These are phyloP conservation scores for Aethes cnicana DNA, from an alignment of 2,888 invertebrate species.

Conservation along the genomic window DNA sequence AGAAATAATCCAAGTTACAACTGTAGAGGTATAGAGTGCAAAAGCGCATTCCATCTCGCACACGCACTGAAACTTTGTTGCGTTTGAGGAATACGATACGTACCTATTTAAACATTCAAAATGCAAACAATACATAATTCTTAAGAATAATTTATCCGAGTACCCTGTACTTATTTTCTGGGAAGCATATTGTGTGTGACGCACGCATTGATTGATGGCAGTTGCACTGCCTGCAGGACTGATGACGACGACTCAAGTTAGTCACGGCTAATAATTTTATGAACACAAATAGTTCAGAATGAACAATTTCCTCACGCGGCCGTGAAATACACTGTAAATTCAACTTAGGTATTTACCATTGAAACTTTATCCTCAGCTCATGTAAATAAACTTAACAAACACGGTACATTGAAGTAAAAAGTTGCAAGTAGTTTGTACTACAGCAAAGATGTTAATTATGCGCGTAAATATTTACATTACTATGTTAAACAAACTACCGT, in stretches of 20 bases:
- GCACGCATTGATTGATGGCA: constrained; percentile 20
- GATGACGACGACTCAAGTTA: neutral
- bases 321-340: neutral
- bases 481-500: constrained; percentile 18
- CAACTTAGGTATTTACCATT: constrained; percentile 24
- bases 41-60: too few relatives aligned
- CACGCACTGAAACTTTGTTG: too few relatives aligned
- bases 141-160: too few relatives aligned
- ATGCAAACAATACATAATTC: too few relatives aligned
- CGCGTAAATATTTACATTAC: constrained; percentile 24
- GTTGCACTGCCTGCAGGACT: constrained; percentile 14
- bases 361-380: constrained; percentile 25
- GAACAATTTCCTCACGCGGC: constrained; percentile 2
- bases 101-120: too few relatives aligned
- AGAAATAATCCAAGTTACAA: too few relatives aligned
- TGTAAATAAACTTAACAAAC: neutral
- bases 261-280: constrained; percentile 4
- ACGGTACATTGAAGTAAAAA: neutral
- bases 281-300: neutral
- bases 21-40: too few relatives aligned
- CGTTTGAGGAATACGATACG: too few relatives aligned
- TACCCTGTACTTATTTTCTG: constrained; percentile 20
- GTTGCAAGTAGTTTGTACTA: constrained; percentile 1
- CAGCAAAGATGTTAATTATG: constrained; percentile 1
- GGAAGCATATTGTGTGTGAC: constrained; percentile 12